Percentiles rank a stretch among this genome's conserved stretches.
These are phyloP conservation scores for Dinocampus coccinellae DNA, from an alignment of 2,888 invertebrate genomes.

Conservation along the genomic window DNA sequence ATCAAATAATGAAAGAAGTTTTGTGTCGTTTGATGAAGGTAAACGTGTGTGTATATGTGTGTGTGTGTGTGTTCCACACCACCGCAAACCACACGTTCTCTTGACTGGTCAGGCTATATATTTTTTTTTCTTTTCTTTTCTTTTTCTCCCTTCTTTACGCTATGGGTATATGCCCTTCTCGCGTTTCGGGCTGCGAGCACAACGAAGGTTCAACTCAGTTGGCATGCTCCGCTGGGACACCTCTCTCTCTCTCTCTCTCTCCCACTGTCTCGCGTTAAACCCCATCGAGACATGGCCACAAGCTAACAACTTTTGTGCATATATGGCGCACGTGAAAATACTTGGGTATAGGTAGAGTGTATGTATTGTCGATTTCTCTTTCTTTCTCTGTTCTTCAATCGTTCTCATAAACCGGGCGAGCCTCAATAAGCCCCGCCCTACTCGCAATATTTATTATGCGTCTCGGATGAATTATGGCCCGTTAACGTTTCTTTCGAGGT, in stretches of 20 bases:
- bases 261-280: constrained; percentile 19
- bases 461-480: constrained; percentile 61
- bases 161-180: not conserved
- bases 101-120: not conserved
- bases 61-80: not conserved
- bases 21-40: not conserved
- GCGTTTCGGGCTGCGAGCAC: constrained; percentile 1
- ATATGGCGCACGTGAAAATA: constrained; percentile 17
- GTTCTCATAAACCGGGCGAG: constrained; percentile 13
- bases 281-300: constrained; percentile 30
- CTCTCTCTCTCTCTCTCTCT: too few relatives aligned
- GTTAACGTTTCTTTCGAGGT: constrained; percentile 50
- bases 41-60: too few relatives aligned
- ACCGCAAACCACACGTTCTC: constrained; percentile 13
- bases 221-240: constrained; percentile 26
- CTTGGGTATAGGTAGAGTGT: not conserved
- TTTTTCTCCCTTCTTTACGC: not conserved
- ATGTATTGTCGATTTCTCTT: constrained; percentile 15
- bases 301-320: constrained; percentile 30
- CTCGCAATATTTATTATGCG: constrained; percentile 57
- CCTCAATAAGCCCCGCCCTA: not conserved
- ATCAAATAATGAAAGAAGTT: not conserved
- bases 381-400: constrained; percentile 6
- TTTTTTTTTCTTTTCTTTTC: not conserved
- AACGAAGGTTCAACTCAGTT: constrained; percentile 21